Percentiles rank a stretch among this genome's conserved stretches.
Conservation (phyloP, 37 sponge, comb jelly and placozoan species). For the Dysidea cf. avara region DNA sequence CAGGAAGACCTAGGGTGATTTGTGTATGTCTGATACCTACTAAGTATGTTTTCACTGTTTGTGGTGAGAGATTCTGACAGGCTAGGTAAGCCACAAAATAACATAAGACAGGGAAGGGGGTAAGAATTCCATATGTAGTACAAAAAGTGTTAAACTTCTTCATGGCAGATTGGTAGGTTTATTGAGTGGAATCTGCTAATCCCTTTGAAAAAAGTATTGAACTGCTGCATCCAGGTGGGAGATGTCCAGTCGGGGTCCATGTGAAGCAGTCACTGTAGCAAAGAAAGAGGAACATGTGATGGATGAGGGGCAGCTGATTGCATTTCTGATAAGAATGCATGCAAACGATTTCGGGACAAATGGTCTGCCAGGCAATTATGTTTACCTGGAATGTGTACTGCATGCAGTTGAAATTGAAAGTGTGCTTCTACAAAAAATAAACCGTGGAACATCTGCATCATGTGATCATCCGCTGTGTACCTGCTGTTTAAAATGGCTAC, state of each 20-base stretch:
- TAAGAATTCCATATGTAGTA: not conserved
- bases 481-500: not conserved
- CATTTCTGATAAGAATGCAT: not conserved
- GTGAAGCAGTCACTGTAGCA: constrained; percentile 7
- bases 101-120: constrained; percentile 42
- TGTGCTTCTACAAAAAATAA: not conserved
- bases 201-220: constrained; percentile 26
- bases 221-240: constrained; percentile 28
- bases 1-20: constrained; percentile 23
- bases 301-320: not conserved
- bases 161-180: constrained; percentile 24
- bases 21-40: constrained; percentile 36
- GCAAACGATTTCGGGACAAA: constrained; percentile 9
- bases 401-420: not conserved
- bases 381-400: not conserved
- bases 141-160: constrained; percentile 35
- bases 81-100: constrained; percentile 45
- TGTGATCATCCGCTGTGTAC: not conserved
- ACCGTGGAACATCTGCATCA: not conserved
- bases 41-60: constrained; percentile 44
- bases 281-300: not conserved
- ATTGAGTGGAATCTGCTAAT: constrained; percentile 47
- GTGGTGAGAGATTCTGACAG: constrained; percentile 14
- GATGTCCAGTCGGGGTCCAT: constrained; percentile 55
- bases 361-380: constrained; percentile 22